Evolutionary conservation across 2,113 vertebrate genomes (phyloP).

Genomic region (Heterochromis multidens): DNA sequence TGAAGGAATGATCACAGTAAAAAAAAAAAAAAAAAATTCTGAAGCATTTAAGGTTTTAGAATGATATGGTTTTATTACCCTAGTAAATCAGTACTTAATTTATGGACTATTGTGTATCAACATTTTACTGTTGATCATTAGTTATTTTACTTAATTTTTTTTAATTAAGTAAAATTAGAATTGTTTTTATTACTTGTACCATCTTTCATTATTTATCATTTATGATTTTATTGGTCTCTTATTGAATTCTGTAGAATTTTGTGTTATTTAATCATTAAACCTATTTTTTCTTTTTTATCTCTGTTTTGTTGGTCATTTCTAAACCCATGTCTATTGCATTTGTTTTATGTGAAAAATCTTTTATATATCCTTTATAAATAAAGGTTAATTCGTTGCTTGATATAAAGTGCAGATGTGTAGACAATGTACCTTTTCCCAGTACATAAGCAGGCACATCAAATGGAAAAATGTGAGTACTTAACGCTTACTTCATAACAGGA

Average conservation of each 20-base stretch:
- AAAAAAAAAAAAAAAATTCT: too few relatives aligned
- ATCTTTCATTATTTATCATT: background rate
- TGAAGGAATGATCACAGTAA: background rate
- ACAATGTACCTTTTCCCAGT: too few relatives aligned
- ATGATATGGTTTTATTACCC: background rate
- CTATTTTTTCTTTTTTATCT: background rate
- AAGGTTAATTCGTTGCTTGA: too few relatives aligned
- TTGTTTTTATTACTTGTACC: background rate
- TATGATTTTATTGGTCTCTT: background rate
- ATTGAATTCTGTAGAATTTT: background rate
- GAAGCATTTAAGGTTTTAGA: too few relatives aligned
- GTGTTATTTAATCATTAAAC: too few relatives aligned
- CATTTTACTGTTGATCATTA: background rate
- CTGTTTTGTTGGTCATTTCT: rapidly evolving
- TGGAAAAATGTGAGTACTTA: too few relatives aligned
- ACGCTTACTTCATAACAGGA: too few relatives aligned
- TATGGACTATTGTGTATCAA: background rate
- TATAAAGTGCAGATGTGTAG: too few relatives aligned
- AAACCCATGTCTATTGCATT: rapidly evolving
- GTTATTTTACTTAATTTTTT: background rate
- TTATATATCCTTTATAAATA: too few relatives aligned
- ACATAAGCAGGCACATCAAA: too few relatives aligned
- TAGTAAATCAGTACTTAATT: background rate
- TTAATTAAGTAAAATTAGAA: background rate
- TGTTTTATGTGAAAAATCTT: background rate